Evolutionary conservation across 2,888 invertebrate genomes (phyloP), one percentile per base, ranked within the genome.

Genomic region (Hoplodrina blanda): DNA sequence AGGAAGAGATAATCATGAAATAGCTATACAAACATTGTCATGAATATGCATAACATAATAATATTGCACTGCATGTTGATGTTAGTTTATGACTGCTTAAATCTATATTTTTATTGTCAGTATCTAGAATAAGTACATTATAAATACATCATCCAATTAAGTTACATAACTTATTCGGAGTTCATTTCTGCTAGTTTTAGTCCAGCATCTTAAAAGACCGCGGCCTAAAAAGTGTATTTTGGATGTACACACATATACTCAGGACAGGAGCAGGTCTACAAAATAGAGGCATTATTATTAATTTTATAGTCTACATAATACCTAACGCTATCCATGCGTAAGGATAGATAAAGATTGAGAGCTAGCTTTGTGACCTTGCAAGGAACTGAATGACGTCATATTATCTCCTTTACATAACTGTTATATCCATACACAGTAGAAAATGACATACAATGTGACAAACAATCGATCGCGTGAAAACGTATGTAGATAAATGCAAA

Each of bases 401-500:
- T 52, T 19, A 56, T 52, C 13, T 56, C 41, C n/a, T 6, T 49
- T 41, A 49, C 52, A 53, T n/a, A 62, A 46, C 13, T 17, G 15
- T 25, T 25, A 17, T 13, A 37, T 41, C 33, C 1, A 17, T 25
- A 54, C n/a, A 56, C 57, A 53, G 37, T 19, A 30, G 11, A 11
- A 33, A 10, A 53, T 49, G 15, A 33, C 7, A 53, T 44, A 20
- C 19, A 25, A 33, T 33, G 19, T 60, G 33, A 30, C 33, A 54
- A 72, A 62, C 76, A 75, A 74, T 53, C 56, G 67, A 78, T 78
- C 77, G 77, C 82, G 78, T 82, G 80, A 57, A 82, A 84, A 74
- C 82, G 73, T 81, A 80, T 83, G 84, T 91, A 80, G 85, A 87
- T 91, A 33, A 33, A 94, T 94, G 93, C 89, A 91, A 94, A 94